Conservation (phyloP, 2,888 invertebrate species). For the Drosophila leonis region DNA sequence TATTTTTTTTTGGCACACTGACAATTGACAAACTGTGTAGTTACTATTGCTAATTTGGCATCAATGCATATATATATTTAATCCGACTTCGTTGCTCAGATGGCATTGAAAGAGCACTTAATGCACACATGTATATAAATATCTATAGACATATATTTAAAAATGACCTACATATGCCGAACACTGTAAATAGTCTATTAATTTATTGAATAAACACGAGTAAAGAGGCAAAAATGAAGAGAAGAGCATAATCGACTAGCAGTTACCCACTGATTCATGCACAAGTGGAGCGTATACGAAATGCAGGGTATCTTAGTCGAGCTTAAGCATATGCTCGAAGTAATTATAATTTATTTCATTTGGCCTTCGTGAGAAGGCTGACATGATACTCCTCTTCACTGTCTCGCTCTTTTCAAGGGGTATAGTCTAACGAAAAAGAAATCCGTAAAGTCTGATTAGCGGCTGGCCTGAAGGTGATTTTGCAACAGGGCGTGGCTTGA, state of each 20-base stretch:
- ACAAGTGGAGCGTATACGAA: neutral
- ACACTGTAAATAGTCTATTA: slow-evolving; percentile 1
- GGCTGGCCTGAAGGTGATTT: slow-evolving; percentile 16
- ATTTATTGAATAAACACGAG: slow-evolving; percentile 9
- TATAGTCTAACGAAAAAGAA: neutral
- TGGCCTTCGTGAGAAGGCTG: no score
- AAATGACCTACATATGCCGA: slow-evolving; percentile 11
- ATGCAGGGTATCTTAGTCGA: no score
- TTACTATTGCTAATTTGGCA: slow-evolving; percentile 4
- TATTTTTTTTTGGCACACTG: neutral
- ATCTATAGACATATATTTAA: neutral
- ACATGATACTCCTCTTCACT: neutral
- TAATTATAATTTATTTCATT: no score
- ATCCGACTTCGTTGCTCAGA: neutral
- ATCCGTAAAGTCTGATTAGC: slow-evolving; percentile 21
- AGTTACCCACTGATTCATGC: neutral
- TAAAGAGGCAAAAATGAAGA: neutral
- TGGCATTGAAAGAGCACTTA: slow-evolving; percentile 4
- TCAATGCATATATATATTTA: neutral
- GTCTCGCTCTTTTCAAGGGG: neutral
- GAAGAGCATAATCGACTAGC: neutral
- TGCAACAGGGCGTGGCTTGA: slow-evolving; percentile 33
- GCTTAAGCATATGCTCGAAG: no score
- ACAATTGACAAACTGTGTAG: neutral
- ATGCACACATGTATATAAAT: neutral